A percentile compares a stretch with the other conserved stretches of the same genome.
Evolutionary conservation across 2,888 invertebrate genomes (phyloP).

Genomic region (Leuctra nigra): DNA sequence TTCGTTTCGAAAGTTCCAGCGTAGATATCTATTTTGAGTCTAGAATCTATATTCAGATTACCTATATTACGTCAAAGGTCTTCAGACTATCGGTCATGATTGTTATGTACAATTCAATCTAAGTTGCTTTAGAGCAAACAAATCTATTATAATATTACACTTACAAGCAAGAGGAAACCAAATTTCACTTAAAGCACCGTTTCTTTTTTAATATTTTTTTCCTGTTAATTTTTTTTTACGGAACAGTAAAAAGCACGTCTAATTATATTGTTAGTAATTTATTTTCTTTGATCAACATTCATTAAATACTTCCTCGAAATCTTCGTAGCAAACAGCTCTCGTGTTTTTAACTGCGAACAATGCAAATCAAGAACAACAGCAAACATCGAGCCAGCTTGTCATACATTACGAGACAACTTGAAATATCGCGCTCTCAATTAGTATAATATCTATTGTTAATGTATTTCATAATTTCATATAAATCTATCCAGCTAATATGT

Average conservation of each 20-base stretch:
- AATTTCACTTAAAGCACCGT: slow-evolving; percentile 26
- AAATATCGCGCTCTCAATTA: too few species aligned
- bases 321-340: neutral
- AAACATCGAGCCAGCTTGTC: slow-evolving; percentile 14
- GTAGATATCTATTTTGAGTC: slow-evolving; percentile 19
- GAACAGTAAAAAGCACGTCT: slow-evolving; percentile 28
- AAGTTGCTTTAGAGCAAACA: slow-evolving; percentile 22
- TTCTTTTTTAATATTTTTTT: slow-evolving; percentile 24
- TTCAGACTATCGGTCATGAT: slow-evolving; percentile 24
- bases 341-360: neutral
- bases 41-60: neutral
- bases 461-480: slow-evolving; percentile 10
- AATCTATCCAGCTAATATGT: slow-evolving; percentile 10
- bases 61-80: neutral
- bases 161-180: slow-evolving; percentile 26
- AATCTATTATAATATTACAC: slow-evolving; percentile 23
- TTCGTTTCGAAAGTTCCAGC: too few species aligned
- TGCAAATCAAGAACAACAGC: slow-evolving; percentile 14
- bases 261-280: slow-evolving; percentile 16
- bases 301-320: slow-evolving; percentile 3
- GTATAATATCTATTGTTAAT: slow-evolving; percentile 1
- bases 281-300: slow-evolving; percentile 4
- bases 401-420: too few species aligned
- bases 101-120: slow-evolving; percentile 27
- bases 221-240: slow-evolving; percentile 23